Conservation (phyloP, 2,113 vertebrate species). For the Typhlomys cinereus region DNA sequence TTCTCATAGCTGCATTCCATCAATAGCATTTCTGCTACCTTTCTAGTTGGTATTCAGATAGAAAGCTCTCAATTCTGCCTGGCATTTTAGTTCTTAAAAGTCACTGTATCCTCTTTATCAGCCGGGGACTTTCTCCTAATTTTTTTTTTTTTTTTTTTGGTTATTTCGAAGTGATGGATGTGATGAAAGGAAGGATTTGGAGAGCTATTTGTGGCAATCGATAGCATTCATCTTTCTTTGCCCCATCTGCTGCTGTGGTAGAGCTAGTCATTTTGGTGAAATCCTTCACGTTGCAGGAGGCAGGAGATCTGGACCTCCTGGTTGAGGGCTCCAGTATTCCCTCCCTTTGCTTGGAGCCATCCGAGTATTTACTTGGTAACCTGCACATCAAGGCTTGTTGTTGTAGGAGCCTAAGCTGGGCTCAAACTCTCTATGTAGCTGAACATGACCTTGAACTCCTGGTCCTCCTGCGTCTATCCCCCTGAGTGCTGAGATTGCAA, state of each 20-base stretch:
- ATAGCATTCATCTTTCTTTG: conserved; percentile 70
- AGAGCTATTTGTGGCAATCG: conserved; percentile 68
- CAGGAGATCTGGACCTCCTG: conserved; percentile 6
- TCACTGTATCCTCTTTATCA: conserved; percentile 71
- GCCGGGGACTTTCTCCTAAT: conserved; percentile 71
- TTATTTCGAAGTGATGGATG: conserved; percentile 78
- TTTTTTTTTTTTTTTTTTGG: conserved; percentile 73
- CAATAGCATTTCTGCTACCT: conserved; percentile 21
- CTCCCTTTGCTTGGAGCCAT: conserved; percentile 26
- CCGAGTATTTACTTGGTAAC: conserved; percentile 30
- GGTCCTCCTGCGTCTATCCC: neutral
- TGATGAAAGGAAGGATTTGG: conserved; percentile 70
- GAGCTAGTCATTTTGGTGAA: conserved; percentile 67
- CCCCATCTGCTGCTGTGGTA: conserved; percentile 56
- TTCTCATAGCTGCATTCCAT: conserved; percentile 68
- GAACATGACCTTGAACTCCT: neutral
- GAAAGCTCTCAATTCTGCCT: conserved; percentile 71
- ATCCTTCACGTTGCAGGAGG: conserved; percentile 50
- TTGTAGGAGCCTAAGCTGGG: neutral
- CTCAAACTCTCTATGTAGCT: neutral
- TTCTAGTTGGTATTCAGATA: conserved; percentile 74
- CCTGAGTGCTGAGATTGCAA: neutral
- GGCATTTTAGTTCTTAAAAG: conserved; percentile 76
- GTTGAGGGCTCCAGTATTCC: neutral
- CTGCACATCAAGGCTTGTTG: neutral